Evolutionary conservation across 2,113 vertebrate species (phyloP), one percentile per base, ranked within the genome.

Genomic region (Pseudois nayaur): DNA sequence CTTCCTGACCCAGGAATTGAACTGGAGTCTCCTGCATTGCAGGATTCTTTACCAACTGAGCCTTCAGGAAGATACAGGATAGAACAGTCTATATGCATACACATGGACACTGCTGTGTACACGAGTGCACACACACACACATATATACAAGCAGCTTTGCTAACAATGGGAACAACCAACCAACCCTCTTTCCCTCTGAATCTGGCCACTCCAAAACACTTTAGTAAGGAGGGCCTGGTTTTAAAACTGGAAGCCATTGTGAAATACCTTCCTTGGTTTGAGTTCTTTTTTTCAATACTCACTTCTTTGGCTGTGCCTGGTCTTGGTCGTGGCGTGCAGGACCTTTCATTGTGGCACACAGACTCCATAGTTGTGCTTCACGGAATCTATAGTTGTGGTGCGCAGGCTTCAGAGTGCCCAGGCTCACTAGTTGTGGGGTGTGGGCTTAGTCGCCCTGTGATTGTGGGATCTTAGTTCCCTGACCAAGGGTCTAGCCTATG

Each of bases 321-420:
- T 27, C 36, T 43, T 43, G 21, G 23, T 14, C 2, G 1, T 11
- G 6, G 71, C 6, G 0, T 76, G 36, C 36, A 8, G 36, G 23
- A 4, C 3, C 71, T 76, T 13, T 21, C 17, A 21, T 1, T 43
- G 71, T 5, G 23, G 71, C 71, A 25, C 71, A 76, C 1, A 1
- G 71, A 43, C 71, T 76, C 71, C 19, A 3, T 13, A 74, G 19
- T 6, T 40, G 5, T 13, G 21, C 21, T 25, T 33, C 67, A 40
- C 0, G 9, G 64, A 36, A 71, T 21, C 64, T 71, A 40, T 3
- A 43, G 5, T 27, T 76, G 36, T 43, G 23, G 36, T 2, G 40
- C 0, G 2, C 71, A 76, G 36, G 71, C 21, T 74, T 40, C 71
- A 13, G 21, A 40, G 21, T 74, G 5, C 0, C 3, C 71, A 74